These are phyloP conservation scores for Myiozetetes cayanensis DNA, from an alignment of 2,113 vertebrate species.

Conservation along the genomic window DNA sequence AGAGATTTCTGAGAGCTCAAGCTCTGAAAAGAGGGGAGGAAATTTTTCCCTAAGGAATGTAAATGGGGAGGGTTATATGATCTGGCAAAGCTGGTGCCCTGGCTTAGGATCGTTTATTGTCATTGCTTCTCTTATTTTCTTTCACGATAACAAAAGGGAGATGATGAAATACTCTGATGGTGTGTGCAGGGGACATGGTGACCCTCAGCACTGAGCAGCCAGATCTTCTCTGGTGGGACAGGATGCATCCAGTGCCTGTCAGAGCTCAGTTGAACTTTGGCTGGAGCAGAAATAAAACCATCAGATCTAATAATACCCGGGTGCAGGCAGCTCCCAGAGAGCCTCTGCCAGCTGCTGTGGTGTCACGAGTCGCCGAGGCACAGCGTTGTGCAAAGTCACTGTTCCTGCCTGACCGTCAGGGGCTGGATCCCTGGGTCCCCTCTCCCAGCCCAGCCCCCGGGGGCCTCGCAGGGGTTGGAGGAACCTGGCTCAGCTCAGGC, in stretches of 20 bases:
- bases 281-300: not conserved
- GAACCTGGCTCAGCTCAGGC: not conserved
- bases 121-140: not conserved
- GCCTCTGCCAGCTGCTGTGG: not conserved
- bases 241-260: accelerated
- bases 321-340: not conserved
- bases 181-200: accelerated
- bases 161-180: not conserved
- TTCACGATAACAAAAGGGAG: not conserved
- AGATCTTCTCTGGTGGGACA: accelerated
- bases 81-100: not conserved
- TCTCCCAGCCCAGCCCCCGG: accelerated
- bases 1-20: not conserved
- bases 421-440: not conserved
- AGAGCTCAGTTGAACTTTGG: not conserved
- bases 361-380: not conserved
- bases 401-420: accelerated
- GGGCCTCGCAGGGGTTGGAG: not conserved
- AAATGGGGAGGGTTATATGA: not conserved
- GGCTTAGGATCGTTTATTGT: not conserved
- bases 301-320: not conserved
- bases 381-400: not conserved
- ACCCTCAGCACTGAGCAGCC: accelerated
- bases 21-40: not conserved
- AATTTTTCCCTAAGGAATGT: not conserved